Evolutionary conservation across 2,888 invertebrate species (phyloP).

Genomic region (Zaprionus obscuricornis): DNA sequence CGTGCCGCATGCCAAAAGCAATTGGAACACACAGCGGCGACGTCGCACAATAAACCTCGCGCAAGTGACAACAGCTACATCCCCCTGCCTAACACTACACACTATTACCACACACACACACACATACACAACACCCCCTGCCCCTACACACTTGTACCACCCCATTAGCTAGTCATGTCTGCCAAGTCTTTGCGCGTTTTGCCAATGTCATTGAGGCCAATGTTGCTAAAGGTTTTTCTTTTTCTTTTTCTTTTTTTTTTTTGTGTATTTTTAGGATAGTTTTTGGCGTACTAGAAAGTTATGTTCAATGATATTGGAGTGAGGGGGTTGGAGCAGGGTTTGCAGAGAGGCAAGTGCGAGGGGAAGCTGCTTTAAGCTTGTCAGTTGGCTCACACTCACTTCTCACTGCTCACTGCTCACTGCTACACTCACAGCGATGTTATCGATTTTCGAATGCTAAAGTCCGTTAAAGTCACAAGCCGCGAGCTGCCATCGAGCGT

Average conservation of each 20-base stretch:
- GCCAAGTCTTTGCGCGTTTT: slow-evolving; percentile 18
- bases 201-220: slow-evolving; percentile 67
- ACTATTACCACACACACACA: not conserved
- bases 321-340: not conserved
- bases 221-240: slow-evolving; percentile 25
- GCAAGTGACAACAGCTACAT: no score
- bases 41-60: slow-evolving; percentile 48
- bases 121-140: rapidly evolving
- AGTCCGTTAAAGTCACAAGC: slow-evolving; percentile 3
- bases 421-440: slow-evolving; percentile 18
- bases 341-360: not conserved
- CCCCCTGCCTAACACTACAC: not conserved
- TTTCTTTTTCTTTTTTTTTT: not conserved
- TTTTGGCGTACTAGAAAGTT: slow-evolving; percentile 38
- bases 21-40: slow-evolving; percentile 65
- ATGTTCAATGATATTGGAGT: slow-evolving; percentile 8
- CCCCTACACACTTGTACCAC: not conserved
- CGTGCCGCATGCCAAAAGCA: slow-evolving; percentile 37
- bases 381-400: slow-evolving; percentile 8
- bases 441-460: slow-evolving; percentile 68
- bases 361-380: slow-evolving; percentile 35
- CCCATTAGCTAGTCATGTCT: no score
- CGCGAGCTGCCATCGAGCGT: not conserved
- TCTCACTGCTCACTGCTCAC: not conserved
- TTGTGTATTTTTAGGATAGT: slow-evolving; percentile 38